Evolutionary conservation across 2,797 vertebrate genomes (phyloP).

Genomic region (Propithecus perrieri): DNA sequence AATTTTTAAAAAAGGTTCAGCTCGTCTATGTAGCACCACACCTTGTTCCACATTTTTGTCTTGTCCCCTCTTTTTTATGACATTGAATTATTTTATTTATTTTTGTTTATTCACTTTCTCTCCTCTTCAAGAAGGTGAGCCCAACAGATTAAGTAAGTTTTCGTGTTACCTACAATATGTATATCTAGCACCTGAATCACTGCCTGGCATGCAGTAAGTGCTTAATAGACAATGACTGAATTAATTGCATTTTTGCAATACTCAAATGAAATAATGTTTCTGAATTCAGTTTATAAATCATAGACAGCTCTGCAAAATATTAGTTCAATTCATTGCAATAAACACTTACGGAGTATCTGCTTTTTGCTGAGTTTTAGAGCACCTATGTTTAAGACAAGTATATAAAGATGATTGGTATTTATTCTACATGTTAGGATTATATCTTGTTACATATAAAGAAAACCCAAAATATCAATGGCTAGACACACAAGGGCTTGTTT

Average conservation of each 20-base stretch:
- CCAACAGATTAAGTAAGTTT: neutral
- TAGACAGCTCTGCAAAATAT: neutral
- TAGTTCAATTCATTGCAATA: neutral
- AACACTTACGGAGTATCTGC: neutral
- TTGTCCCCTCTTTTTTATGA: neutral
- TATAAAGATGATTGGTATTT: neutral
- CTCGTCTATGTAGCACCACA: neutral
- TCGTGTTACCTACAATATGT: neutral
- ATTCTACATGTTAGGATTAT: neutral
- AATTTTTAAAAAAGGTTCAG: neutral
- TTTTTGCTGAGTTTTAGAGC: neutral
- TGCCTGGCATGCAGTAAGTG: neutral
- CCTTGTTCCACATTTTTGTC: neutral
- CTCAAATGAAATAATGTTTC: neutral
- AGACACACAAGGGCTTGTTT: neutral
- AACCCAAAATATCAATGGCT: neutral
- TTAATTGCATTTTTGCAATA: neutral
- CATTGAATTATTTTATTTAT: neutral
- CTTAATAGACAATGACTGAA: neutral
- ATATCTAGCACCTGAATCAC: neutral
- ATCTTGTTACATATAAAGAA: neutral
- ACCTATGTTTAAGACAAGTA: neutral
- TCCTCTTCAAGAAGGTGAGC: neutral
- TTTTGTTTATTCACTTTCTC: neutral
- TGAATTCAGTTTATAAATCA: neutral